A percentile compares a stretch with the other conserved stretches of the same genome.
Conservation (phyloP, 2,113 vertebrate species). For the Stomatorhinus ivindoensis region DNA sequence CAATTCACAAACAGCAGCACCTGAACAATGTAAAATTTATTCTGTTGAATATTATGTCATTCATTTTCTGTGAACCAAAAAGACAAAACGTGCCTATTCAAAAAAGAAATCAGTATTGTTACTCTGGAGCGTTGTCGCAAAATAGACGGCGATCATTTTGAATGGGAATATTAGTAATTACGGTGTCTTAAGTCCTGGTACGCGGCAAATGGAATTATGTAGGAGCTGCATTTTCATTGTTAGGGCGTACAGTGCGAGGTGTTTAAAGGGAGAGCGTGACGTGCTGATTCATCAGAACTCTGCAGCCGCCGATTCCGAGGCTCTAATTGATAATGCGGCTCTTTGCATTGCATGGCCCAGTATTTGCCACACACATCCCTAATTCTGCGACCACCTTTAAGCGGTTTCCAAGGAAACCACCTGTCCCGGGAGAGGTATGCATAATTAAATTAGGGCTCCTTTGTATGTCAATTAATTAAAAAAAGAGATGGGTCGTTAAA, state of each 20-base stretch:
- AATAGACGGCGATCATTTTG: background rate
- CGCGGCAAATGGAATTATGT: background rate
- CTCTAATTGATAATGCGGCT: background rate
- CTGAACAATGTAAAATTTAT: background rate
- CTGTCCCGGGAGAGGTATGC: slow-evolving; percentile 63
- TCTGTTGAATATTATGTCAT: background rate
- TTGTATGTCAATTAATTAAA: slow-evolving; percentile 73
- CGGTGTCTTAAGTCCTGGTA: background rate
- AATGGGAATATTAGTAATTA: slow-evolving; percentile 10
- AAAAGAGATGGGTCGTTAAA: slow-evolving; percentile 47
- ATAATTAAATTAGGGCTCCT: slow-evolving; percentile 73
- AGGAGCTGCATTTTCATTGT: slow-evolving; percentile 14
- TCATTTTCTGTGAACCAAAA: background rate
- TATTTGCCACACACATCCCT: slow-evolving; percentile 24
- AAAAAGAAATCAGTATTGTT: background rate
- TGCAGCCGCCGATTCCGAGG: background rate
- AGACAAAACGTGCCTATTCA: background rate
- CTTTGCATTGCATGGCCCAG: slow-evolving; percentile 7
- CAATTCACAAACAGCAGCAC: background rate
- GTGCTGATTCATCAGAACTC: slow-evolving; percentile 26
- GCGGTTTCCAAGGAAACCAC: slow-evolving; percentile 64
- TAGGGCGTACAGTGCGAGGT: background rate
- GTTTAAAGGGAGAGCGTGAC: background rate
- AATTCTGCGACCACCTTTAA: slow-evolving; percentile 56
- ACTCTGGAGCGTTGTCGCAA: background rate